These are phyloP conservation scores for Rhynchophorus ferrugineus DNA, from an alignment of 1,140 invertebrate species.

Conservation along the genomic window DNA sequence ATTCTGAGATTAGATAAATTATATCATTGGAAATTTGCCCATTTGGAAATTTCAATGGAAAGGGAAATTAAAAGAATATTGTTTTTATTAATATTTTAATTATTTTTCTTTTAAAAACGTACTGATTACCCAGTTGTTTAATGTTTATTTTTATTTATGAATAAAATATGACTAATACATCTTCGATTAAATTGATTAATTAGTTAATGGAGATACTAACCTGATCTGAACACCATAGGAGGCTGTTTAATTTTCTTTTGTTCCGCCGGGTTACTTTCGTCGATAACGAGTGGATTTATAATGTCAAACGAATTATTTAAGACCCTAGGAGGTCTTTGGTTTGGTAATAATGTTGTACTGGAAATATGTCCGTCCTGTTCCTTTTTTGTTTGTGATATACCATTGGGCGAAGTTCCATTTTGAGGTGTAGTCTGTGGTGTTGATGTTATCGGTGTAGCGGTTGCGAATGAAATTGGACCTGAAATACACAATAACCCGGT, in stretches of 20 bases:
- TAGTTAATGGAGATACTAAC: too few species aligned
- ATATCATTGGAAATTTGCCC: too few species aligned
- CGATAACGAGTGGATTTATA: conserved; percentile 36
- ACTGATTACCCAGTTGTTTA: too few species aligned
- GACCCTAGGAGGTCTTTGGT: conserved; percentile 21
- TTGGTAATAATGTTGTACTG: conserved; percentile 22
- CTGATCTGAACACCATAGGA: conserved; percentile 39
- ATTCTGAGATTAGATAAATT: too few species aligned
- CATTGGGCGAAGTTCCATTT: background rate
- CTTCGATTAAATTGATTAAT: too few species aligned
- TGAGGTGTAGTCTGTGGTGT: conserved; percentile 2
- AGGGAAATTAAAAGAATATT: too few species aligned
- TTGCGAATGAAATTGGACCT: conserved; percentile 14
- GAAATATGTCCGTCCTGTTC: conserved; percentile 25
- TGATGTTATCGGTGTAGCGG: conserved; percentile 10
- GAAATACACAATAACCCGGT: background rate
- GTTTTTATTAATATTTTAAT: too few species aligned
- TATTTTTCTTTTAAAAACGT: too few species aligned
- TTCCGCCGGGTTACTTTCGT: conserved; percentile 29
- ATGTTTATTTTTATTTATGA: too few species aligned
- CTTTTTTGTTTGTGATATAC: conserved; percentile 15
- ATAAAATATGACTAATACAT: too few species aligned
- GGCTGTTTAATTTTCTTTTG: conserved; percentile 37
- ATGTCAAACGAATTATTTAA: conserved; percentile 40
- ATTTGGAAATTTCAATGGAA: too few species aligned